A percentile compares a stretch with the other conserved stretches of the same genome.
Conservation (phyloP, 1,140 invertebrate genomes). For the Venturia canescens region DNA sequence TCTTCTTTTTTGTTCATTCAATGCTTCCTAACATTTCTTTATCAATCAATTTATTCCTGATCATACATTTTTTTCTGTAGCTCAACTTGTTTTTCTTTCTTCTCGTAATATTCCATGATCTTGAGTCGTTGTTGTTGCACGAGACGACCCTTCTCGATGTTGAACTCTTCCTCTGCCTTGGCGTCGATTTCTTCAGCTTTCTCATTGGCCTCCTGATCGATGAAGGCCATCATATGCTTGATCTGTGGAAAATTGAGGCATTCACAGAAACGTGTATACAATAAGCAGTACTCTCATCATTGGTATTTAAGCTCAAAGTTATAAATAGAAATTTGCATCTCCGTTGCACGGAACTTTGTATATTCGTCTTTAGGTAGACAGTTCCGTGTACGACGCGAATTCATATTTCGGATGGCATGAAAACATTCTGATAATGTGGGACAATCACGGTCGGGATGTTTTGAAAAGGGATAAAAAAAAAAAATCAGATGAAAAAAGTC, state of each 20-base stretch:
- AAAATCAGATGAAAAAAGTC: no score
- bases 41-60: no score
- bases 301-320: neutral
- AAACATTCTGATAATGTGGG: no score
- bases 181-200: slow-evolving; percentile 99
- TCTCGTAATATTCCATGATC: slow-evolving; percentile 99
- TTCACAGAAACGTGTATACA: neutral
- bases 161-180: slow-evolving; percentile 99
- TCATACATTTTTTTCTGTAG: slow-evolving; percentile 98
- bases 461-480: no score
- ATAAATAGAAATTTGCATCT: slow-evolving; percentile 15
- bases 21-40: no score
- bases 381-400: no score
- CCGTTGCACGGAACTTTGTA: no score
- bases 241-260: slow-evolving; percentile 81
- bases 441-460: no score
- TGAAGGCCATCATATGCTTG: slow-evolving; percentile 99
- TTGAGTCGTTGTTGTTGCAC: slow-evolving; percentile 99
- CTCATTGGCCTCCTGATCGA: slow-evolving; percentile 99
- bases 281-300: neutral
- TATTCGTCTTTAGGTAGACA: no score
- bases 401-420: no score
- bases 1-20: no score
- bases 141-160: slow-evolving; percentile 98
- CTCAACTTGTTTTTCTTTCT: slow-evolving; percentile 99